Conservation (phyloP, 1,140 invertebrate species). For the Orchestia grillus region DNA sequence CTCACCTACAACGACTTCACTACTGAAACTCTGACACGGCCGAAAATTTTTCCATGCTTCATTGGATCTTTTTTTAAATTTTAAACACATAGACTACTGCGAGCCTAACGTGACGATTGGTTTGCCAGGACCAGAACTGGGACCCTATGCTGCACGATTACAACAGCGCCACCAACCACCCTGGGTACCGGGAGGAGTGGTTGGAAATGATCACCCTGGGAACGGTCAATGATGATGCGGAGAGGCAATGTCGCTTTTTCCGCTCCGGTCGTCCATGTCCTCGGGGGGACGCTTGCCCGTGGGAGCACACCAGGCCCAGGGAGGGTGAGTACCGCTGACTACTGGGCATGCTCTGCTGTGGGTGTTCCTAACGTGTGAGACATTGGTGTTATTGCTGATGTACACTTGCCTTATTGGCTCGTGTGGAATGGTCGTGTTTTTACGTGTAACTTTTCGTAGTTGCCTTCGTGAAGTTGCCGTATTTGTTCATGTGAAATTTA, state of each 20-base stretch:
- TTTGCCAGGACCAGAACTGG: neutral
- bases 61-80: neutral
- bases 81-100: neutral
- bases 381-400: neutral
- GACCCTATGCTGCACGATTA: neutral
- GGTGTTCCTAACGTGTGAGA: neutral
- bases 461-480: too few relatives aligned
- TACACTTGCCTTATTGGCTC: neutral
- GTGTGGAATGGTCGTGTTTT: neutral
- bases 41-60: neutral
- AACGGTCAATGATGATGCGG: neutral
- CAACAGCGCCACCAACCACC: neutral
- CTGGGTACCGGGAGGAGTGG: neutral
- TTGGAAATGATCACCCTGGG: neutral
- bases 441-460: too few relatives aligned
- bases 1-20: too few relatives aligned
- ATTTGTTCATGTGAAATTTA: too few relatives aligned
- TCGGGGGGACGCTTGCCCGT: neutral
- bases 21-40: too few relatives aligned
- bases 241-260: conserved; percentile 25
- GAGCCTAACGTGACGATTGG: neutral
- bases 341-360: neutral
- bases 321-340: neutral
- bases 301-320: conserved; percentile 20
- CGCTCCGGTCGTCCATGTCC: neutral